Evolutionary conservation across 2,113 vertebrate species (phyloP).

Genomic region (Sinocyclocheilus maitianheensis): DNA sequence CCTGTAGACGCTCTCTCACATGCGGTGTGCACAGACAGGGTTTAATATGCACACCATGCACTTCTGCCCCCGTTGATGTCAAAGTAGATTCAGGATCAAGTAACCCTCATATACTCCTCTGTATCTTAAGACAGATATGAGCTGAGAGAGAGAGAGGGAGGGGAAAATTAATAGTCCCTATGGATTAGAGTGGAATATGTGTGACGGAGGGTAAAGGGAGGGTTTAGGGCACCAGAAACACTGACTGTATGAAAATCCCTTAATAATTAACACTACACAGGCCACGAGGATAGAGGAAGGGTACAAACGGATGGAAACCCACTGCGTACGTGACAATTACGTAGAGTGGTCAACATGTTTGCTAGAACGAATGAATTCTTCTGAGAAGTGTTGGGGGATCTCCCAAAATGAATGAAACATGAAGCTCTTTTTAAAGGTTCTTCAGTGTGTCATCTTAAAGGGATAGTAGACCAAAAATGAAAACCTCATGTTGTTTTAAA

Average conservation of each 20-base stretch:
- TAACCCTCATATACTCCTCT: slow-evolving; percentile 4
- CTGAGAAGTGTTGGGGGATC: slow-evolving; percentile 1
- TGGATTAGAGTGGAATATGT: slow-evolving; percentile 48
- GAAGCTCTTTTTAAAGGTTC: background rate
- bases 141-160: background rate
- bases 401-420: background rate
- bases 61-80: slow-evolving; percentile 21
- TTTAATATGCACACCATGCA: slow-evolving; percentile 24
- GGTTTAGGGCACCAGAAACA: background rate
- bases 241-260: slow-evolving; percentile 39
- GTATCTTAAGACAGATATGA: slow-evolving; percentile 30
- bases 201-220: slow-evolving; percentile 35
- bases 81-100: slow-evolving; percentile 27
- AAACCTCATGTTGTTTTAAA: background rate
- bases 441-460: background rate
- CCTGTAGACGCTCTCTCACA: background rate
- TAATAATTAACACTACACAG: slow-evolving; percentile 54
- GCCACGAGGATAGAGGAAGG: background rate
- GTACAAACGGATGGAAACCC: slow-evolving; percentile 8
- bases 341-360: background rate
- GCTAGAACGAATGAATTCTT: background rate
- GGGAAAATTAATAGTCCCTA: slow-evolving; percentile 8
- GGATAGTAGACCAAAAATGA: background rate
- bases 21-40: background rate
- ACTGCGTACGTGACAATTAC: background rate